Evolutionary conservation across 1,140 invertebrate genomes (phyloP).

Genomic region (Ceratina calcarata): DNA sequence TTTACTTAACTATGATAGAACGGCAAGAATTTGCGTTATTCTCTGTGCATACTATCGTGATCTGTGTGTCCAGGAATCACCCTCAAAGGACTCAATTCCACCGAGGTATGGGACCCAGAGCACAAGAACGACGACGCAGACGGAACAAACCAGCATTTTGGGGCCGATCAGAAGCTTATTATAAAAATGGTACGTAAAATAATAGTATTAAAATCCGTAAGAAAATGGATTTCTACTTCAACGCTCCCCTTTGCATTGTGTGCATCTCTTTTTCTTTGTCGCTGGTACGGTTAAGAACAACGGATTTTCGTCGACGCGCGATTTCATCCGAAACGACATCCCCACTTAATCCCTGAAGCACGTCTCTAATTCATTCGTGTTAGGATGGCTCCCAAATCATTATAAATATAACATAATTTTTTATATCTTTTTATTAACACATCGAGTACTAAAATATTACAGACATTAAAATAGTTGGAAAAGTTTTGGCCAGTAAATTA

Average conservation of each 20-base stretch:
- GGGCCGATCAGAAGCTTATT: constrained; percentile 78
- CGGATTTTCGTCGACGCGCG: constrained; percentile 14
- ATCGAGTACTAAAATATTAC: too few species aligned
- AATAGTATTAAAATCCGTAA: background rate
- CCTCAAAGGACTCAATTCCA: constrained; percentile 72
- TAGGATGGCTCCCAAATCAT: too few species aligned
- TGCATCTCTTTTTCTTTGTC: background rate
- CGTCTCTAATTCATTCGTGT: background rate
- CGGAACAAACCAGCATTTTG: constrained; percentile 74
- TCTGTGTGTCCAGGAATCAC: constrained; percentile 73
- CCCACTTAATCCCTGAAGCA: background rate
- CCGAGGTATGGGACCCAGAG: constrained; percentile 78
- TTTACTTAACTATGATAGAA: constrained; percentile 21
- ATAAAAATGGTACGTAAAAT: constrained; percentile 77
- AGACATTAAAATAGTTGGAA: too few species aligned
- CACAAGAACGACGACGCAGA: constrained; percentile 77
- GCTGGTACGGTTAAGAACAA: background rate
- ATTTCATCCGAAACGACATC: background rate
- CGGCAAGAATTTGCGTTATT: constrained; percentile 42
- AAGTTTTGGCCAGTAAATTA: too few species aligned
- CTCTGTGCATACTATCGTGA: constrained; percentile 43
- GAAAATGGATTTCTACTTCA: too few species aligned
- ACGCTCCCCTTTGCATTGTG: background rate
- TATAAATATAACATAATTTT: background rate
- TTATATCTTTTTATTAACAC: background rate